Evolutionary conservation across 2,797 vertebrate species (phyloP).

Genomic region (Anguilla pacifica): DNA sequence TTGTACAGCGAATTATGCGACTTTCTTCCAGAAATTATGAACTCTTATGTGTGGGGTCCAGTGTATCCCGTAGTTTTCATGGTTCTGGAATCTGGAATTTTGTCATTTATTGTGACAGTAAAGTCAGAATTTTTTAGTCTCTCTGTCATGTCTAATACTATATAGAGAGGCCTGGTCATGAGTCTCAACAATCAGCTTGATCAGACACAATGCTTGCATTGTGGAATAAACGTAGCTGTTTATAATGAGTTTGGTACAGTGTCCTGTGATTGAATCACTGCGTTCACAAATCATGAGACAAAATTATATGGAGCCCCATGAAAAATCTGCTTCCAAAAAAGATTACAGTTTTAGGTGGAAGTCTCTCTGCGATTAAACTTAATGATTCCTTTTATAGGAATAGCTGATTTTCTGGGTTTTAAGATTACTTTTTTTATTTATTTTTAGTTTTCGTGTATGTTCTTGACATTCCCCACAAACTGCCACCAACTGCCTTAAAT

Average conservation of each 20-base stretch:
- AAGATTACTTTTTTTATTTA: too few relatives aligned
- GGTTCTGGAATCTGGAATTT: neutral
- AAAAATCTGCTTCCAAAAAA: neutral
- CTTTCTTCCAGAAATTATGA: too few relatives aligned
- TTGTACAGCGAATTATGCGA: neutral
- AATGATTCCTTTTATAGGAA: too few relatives aligned
- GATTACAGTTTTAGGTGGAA: neutral
- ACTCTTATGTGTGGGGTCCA: neutral
- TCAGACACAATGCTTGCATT: neutral
- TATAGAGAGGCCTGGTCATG: neutral
- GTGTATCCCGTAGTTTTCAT: neutral
- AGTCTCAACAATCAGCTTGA: neutral
- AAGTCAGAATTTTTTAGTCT: neutral
- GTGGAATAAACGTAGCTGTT: neutral
- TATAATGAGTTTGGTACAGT: slow-evolving; percentile 6
- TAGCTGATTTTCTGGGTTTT: too few relatives aligned
- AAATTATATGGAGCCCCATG: neutral
- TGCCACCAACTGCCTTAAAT: too few relatives aligned
- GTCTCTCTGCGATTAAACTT: neutral
- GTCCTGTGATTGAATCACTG: slow-evolving; percentile 5
- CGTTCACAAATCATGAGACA: neutral
- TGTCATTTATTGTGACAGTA: neutral
- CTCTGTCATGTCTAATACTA: too few relatives aligned
- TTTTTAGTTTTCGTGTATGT: too few relatives aligned
- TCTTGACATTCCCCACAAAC: too few relatives aligned